phyloP scores from a whole-genome alignment of 2,113 vertebrate genomes.

The Perca schrenkii region DNA sequence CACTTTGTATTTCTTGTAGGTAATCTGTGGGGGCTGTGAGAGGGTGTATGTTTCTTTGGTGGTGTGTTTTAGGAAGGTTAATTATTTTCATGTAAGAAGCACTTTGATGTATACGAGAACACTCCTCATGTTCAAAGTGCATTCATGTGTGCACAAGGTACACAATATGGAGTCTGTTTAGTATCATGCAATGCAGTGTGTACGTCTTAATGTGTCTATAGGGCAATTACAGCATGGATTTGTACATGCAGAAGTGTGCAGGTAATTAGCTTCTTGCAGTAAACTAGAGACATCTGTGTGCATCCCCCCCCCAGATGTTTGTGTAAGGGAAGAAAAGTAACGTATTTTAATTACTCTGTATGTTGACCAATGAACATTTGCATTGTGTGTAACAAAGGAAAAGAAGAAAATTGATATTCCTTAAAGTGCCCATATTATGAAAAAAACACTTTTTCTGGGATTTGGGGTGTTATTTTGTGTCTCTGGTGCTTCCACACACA shows the following conservation, averaged over 20 bases:
- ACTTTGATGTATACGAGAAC: slow-evolving; percentile 49
- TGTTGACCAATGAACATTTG: neutral
- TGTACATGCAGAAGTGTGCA: neutral
- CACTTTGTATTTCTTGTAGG: slow-evolving; percentile 55
- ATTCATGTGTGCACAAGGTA: neutral
- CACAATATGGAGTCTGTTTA: neutral
- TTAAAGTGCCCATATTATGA: too few species aligned
- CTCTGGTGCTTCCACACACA: too few species aligned
- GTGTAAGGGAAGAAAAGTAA: slow-evolving; percentile 8
- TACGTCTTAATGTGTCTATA: neutral
- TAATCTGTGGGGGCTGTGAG: slow-evolving; percentile 46
- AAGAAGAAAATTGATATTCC: neutral
- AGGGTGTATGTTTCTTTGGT: slow-evolving; percentile 36
- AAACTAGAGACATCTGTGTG: slow-evolving; percentile 17
- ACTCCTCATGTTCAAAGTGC: slow-evolving; percentile 12
- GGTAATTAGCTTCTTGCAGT: neutral
- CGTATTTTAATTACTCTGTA: slow-evolving; percentile 4
- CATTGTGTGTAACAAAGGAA: neutral
- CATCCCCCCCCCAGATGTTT: slow-evolving; percentile 32
- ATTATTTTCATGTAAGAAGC: slow-evolving; percentile 36
- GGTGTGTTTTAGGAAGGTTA: slow-evolving; percentile 50
- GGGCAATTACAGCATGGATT: neutral
- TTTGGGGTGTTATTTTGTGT: too few species aligned
- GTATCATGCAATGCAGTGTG: slow-evolving; percentile 3
- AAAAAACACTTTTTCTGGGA: too few species aligned